Percentiles rank a stretch among this genome's conserved stretches.
Conservation (phyloP, 2,113 vertebrate genomes). For the Thinocorus orbignyianus region DNA sequence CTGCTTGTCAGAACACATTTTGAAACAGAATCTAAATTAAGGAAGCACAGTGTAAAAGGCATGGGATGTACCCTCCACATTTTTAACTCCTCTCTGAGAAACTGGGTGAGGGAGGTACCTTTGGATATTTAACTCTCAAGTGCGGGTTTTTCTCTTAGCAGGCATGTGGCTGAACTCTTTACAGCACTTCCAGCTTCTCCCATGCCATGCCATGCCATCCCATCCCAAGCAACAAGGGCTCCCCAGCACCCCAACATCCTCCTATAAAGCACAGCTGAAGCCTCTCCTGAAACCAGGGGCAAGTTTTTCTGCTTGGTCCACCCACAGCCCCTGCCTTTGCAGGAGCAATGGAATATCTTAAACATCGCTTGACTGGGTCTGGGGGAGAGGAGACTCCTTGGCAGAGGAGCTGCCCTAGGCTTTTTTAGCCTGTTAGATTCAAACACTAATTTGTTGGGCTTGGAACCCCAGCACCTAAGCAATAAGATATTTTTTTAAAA, state of each 20-base stretch:
- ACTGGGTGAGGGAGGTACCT: not conserved
- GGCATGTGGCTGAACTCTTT: not conserved
- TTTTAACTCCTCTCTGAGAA: not conserved
- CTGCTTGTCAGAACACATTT: not conserved
- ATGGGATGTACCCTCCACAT: not conserved
- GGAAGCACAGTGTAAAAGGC: not conserved
- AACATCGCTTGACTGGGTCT: not conserved
- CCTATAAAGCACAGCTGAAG: not conserved
- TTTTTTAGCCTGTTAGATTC: not conserved
- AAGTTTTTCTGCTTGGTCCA: not conserved
- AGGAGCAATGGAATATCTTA: not conserved
- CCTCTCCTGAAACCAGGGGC: not conserved
- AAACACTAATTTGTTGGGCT: not conserved
- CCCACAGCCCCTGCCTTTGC: not conserved
- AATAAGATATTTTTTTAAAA: not conserved
- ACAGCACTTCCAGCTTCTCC: not conserved
- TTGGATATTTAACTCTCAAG: not conserved
- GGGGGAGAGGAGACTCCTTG: not conserved
- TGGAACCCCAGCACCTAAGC: not conserved
- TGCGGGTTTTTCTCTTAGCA: not conserved
- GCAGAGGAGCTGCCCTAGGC: not conserved
- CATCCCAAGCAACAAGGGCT: rapidly evolving
- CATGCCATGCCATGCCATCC: not conserved
- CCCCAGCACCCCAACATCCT: not conserved
- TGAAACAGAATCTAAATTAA: not conserved